These are phyloP conservation scores for Rafetus swinhoei DNA, from an alignment of 2,113 vertebrate genomes.

Conservation along the genomic window DNA sequence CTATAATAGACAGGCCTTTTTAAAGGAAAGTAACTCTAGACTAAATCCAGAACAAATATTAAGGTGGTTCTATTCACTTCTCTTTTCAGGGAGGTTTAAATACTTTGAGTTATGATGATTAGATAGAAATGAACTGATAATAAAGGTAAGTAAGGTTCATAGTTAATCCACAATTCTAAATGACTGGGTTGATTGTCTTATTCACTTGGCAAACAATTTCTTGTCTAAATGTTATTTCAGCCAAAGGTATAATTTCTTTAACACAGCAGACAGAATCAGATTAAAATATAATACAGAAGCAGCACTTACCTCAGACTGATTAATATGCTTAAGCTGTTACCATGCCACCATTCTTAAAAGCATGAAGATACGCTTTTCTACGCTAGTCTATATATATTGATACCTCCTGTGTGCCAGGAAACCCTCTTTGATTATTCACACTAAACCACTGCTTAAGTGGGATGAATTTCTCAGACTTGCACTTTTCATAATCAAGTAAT, in stretches of 20 bases:
- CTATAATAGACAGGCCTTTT: not conserved
- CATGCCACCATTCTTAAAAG: constrained; percentile 71
- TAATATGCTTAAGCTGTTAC: constrained; percentile 73
- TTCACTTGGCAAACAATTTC: constrained; percentile 71
- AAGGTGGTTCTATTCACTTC: constrained; percentile 35
- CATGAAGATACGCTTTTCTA: constrained; percentile 65
- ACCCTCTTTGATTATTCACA: constrained; percentile 79
- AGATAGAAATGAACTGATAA: constrained; percentile 64
- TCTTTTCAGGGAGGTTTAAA: constrained; percentile 58
- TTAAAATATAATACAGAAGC: constrained; percentile 70
- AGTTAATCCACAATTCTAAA: constrained; percentile 59
- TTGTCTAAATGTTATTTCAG: constrained; percentile 59
- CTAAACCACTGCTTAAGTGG: constrained; percentile 71
- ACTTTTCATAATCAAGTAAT: constrained; percentile 77
- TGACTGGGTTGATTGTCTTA: constrained; percentile 57
- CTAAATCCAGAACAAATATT: constrained; percentile 57
- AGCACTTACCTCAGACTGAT: constrained; percentile 73
- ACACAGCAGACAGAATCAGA: constrained; percentile 66
- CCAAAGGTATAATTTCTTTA: constrained; percentile 67
- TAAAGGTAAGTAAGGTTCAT: constrained; percentile 62
- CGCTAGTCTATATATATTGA: constrained; percentile 66
- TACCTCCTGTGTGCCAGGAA: constrained; percentile 73
- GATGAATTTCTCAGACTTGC: constrained; percentile 59
- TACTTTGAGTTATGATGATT: constrained; percentile 49
- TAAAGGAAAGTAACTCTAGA: constrained; percentile 37